A percentile compares a stretch with the other conserved stretches of the same genome.
These are phyloP conservation scores for Anguilla japonica DNA, from an alignment of 2,113 vertebrate genomes.

Conservation along the genomic window DNA sequence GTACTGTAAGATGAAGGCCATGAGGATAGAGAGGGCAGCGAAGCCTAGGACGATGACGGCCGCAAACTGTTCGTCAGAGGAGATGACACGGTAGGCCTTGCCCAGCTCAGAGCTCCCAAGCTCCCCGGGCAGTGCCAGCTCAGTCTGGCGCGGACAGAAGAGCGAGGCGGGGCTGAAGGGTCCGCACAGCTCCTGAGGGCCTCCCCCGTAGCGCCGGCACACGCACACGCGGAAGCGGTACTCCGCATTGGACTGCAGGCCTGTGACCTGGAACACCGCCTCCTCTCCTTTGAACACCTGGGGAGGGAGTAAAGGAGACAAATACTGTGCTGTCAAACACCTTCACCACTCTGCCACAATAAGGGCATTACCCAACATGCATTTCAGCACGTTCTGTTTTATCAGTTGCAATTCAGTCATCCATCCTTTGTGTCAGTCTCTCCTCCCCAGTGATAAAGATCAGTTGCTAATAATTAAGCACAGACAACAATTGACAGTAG, in stretches of 20 bases:
- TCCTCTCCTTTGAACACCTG: constrained; percentile 97
- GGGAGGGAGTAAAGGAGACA: background rate
- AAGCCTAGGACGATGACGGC: constrained; percentile 89
- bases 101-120: constrained; percentile 57
- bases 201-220: constrained; percentile 86
- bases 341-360: background rate
- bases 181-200: constrained; percentile 89
- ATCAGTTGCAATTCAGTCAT: too few relatives aligned
- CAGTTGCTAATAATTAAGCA: too few relatives aligned
- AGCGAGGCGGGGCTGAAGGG: constrained; percentile 88
- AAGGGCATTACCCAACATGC: background rate
- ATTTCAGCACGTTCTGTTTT: background rate
- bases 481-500: too few relatives aligned
- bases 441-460: too few relatives aligned
- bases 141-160: constrained; percentile 78
- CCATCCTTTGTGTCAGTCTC: too few relatives aligned
- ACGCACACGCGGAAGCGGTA: constrained; percentile 93
- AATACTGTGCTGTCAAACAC: background rate
- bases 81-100: constrained; percentile 77
- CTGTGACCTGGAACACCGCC: constrained; percentile 84
- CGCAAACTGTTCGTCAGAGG: constrained; percentile 94
- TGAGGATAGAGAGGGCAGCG: constrained; percentile 86
- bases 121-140: constrained; percentile 70
- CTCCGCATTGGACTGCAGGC: constrained; percentile 91
- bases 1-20: constrained; percentile 96